phyloP scores from a whole-genome alignment of 2,113 vertebrate genomes.

The Thomomys bottae region DNA sequence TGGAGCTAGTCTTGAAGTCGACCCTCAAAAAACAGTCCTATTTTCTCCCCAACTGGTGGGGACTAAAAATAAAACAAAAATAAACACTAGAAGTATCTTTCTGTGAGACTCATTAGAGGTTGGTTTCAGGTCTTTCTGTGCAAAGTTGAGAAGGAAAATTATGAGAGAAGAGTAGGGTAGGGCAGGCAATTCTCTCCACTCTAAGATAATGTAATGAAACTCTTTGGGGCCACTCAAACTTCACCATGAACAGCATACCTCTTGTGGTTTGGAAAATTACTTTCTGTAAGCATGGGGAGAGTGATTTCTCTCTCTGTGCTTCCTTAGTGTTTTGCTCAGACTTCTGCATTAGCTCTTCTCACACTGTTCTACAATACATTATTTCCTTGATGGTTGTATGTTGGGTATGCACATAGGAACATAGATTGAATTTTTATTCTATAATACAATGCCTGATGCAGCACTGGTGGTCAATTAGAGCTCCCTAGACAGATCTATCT shows the following conservation, averaged over 20 bases:
- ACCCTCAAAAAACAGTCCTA: neutral
- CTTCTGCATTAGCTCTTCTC: accelerated
- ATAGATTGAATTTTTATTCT: neutral
- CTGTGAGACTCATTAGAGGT: neutral
- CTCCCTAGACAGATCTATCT: neutral
- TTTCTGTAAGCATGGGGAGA: accelerated
- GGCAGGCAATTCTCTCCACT: neutral
- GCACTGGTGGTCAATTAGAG: neutral
- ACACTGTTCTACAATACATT: neutral
- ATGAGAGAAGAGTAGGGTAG: neutral
- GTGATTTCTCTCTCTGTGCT: no score
- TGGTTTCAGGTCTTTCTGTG: neutral
- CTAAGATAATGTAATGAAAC: neutral
- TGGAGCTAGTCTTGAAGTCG: neutral
- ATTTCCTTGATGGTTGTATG: neutral
- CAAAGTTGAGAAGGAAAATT: neutral
- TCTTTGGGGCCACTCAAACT: accelerated
- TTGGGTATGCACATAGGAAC: neutral
- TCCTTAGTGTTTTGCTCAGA: neutral
- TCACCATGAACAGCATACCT: accelerated
- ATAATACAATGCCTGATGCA: neutral
- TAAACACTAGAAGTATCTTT: neutral
- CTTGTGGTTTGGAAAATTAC: neutral
- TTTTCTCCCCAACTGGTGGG: neutral
- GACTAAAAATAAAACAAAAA: no score